Conservation (phyloP, 2,113 vertebrate species). For the Hemiprocne comata region DNA sequence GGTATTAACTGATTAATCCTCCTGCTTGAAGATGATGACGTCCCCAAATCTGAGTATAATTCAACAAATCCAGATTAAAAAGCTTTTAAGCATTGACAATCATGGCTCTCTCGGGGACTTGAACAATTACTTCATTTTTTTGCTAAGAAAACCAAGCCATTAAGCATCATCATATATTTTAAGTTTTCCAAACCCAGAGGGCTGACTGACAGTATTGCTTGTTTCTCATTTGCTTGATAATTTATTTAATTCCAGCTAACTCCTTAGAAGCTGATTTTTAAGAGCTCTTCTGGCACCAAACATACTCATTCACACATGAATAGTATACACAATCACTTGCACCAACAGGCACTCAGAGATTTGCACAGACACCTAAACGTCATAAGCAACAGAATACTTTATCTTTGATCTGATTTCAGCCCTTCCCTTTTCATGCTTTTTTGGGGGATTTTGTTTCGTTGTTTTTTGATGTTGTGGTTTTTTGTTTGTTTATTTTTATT, state of each 20-base stretch:
- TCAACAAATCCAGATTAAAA: constrained; percentile 75
- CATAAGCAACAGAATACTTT: not conserved
- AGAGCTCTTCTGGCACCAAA: not conserved
- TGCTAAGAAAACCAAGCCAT: constrained; percentile 35
- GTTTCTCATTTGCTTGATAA: not conserved
- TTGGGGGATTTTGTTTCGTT: too few relatives aligned
- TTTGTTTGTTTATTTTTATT: too few relatives aligned
- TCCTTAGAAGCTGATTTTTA: not conserved
- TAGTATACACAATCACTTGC: not conserved
- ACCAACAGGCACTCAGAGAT: not conserved
- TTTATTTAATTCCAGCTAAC: constrained; percentile 11
- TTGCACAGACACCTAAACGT: not conserved
- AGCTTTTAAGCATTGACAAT: constrained; percentile 61
- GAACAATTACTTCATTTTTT: constrained; percentile 48
- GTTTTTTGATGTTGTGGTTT: too few relatives aligned
- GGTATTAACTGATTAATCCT: constrained; percentile 75
- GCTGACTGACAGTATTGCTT: not conserved
- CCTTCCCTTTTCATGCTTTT: not conserved
- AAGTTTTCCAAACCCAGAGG: not conserved
- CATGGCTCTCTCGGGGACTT: constrained; percentile 29
- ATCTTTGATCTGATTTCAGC: not conserved
- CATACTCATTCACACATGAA: not conserved
- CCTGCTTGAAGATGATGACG: constrained; percentile 63
- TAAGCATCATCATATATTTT: constrained; percentile 36
- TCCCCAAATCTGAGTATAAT: constrained; percentile 68